phyloP scores from a whole-genome alignment of 1,140 invertebrate species.

The Bombus sibiricus region DNA sequence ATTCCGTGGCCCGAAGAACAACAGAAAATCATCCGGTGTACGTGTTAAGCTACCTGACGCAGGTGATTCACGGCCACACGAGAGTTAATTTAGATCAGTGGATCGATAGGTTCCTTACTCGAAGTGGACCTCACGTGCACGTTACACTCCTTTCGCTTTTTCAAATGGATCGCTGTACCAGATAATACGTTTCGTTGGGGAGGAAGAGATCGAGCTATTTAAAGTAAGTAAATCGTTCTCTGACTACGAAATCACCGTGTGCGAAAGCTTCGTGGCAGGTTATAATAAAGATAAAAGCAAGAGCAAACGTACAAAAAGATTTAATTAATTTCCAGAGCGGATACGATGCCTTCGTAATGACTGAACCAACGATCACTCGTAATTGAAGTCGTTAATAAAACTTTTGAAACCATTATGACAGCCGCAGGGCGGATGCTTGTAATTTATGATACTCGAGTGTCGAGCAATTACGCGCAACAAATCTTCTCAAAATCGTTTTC shows the following conservation, averaged over 20 bases:
- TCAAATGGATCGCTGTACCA: slow-evolving; percentile 32
- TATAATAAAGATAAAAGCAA: not conserved
- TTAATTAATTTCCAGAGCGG: not conserved
- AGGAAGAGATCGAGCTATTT: slow-evolving; percentile 7
- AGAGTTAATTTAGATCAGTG: slow-evolving; percentile 52
- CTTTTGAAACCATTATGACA: no score
- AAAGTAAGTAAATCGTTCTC: not conserved
- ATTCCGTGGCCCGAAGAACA: not conserved
- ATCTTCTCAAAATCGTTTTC: no score
- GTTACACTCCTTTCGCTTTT: slow-evolving; percentile 50
- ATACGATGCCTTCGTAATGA: no score
- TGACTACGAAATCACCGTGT: not conserved
- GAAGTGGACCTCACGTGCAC: slow-evolving; percentile 37
- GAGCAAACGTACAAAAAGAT: not conserved
- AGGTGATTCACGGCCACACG: slow-evolving; percentile 47
- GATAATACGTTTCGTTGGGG: slow-evolving; percentile 29
- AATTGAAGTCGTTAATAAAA: no score
- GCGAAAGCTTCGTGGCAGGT: not conserved
- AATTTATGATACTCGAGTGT: no score
- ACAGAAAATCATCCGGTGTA: slow-evolving; percentile 23
- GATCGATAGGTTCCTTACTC: slow-evolving; percentile 46
- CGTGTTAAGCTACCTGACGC: slow-evolving; percentile 37
- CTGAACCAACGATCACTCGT: no score
- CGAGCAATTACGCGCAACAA: no score
- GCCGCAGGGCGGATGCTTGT: no score